phyloP scores from a whole-genome alignment of 2,113 vertebrate genomes.

The Excalfactoria chinensis region DNA sequence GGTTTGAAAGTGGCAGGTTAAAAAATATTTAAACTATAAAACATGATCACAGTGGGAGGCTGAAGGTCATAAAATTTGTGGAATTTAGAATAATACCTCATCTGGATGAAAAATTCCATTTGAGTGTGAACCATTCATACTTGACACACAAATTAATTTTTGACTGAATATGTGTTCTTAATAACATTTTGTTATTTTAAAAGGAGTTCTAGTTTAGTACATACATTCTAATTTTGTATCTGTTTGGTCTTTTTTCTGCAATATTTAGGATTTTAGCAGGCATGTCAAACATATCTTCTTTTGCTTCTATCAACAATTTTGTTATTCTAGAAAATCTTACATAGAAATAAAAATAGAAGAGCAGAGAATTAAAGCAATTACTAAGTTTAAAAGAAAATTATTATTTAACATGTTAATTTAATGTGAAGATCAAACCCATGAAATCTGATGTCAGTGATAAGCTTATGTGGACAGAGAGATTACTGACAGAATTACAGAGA shows the following conservation, averaged over 20 bases:
- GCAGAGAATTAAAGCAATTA: not conserved
- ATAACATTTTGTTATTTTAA: not conserved
- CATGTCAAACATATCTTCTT: not conserved
- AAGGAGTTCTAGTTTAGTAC: not conserved
- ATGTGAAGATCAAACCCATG: slow-evolving; percentile 19
- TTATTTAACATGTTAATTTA: not conserved
- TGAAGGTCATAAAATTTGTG: not conserved
- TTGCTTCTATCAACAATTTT: not conserved
- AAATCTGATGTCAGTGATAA: slow-evolving; percentile 35
- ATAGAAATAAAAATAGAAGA: fast-evolving
- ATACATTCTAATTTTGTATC: not conserved
- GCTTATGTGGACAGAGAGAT: not conserved
- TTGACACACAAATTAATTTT: not conserved
- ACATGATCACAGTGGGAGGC: not conserved
- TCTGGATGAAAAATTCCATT: slow-evolving; percentile 2
- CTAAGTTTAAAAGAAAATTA: slow-evolving; percentile 2
- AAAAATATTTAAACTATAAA: slow-evolving; percentile 22
- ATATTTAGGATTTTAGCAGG: not conserved
- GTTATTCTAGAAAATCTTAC: not conserved
- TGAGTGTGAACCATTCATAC: not conserved
- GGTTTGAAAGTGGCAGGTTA: slow-evolving; percentile 15
- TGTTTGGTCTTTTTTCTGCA: not conserved
- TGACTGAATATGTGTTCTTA: not conserved
- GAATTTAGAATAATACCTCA: not conserved
- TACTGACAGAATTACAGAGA: not conserved